phyloP scores from a whole-genome alignment of 92 coral and sea anemone species.

The Virgularia gustaviana region DNA sequence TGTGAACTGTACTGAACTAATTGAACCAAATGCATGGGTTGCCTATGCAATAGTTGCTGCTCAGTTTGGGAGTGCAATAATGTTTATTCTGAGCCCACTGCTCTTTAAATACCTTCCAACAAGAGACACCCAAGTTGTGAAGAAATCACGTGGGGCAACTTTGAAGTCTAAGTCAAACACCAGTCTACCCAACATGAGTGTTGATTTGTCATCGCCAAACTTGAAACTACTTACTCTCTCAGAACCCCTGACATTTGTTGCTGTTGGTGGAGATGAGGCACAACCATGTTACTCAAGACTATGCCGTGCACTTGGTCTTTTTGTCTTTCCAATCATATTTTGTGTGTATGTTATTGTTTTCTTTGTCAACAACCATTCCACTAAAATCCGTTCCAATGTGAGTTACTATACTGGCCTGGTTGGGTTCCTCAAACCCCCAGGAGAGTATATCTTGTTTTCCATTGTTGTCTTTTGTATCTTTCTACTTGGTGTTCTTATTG shows the following conservation, averaged over 20 bases:
- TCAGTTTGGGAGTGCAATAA: slow-evolving; percentile 19
- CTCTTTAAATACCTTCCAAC: slow-evolving; percentile 79
- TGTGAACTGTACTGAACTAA: slow-evolving; percentile 51
- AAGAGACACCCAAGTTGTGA: slow-evolving; percentile 63
- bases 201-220: slow-evolving; percentile 40
- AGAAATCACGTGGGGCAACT: slow-evolving; percentile 46
- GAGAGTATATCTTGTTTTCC: slow-evolving; percentile 50
- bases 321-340: slow-evolving; percentile 40
- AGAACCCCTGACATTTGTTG: slow-evolving; percentile 40
- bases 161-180: slow-evolving; percentile 40
- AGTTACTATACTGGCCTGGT: slow-evolving; percentile 69
- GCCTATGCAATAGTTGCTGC: slow-evolving; percentile 53
- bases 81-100: slow-evolving; percentile 53
- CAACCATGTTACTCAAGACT: slow-evolving; percentile 62
- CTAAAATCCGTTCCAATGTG: slow-evolving; percentile 34
- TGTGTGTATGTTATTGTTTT: slow-evolving; percentile 68
- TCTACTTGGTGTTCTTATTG: slow-evolving; percentile 74
- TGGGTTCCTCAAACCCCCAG: slow-evolving; percentile 54
- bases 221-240: slow-evolving; percentile 35
- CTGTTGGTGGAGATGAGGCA: slow-evolving; percentile 42
- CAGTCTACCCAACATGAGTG: slow-evolving; percentile 48
- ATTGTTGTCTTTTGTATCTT: slow-evolving; percentile 74
- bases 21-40: slow-evolving; percentile 68
- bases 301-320: slow-evolving; percentile 72
- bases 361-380: slow-evolving; percentile 4